Base-by-base conservation (phyloP, 2,113 vertebrate genomes). In the Gymnocephalus cernua region DNA sequence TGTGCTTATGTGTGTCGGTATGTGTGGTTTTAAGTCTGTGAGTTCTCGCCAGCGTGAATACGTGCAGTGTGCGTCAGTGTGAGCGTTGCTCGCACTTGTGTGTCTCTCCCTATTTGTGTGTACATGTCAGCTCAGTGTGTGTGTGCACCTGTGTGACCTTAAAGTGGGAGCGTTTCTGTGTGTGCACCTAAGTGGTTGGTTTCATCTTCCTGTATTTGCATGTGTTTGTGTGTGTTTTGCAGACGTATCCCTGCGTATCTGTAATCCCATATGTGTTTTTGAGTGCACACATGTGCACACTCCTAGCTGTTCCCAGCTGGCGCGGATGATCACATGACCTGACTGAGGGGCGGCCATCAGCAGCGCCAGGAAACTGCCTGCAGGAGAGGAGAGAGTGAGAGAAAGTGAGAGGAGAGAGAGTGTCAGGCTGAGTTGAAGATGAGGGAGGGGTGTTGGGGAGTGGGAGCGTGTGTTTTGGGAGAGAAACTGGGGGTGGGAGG, bases 251-350 rank as follows among this genome's bases (percentile, higher is more conserved):
- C 68, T 54, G 68, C 6, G 59, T 47, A 48, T 74, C 50, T 74
- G 76, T 50, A 65, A 38, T 13, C 50, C 48, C 29, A 32, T 73
- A 57, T 57, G 61, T 88, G 44, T 63, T 82, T 83, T 80, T 69
- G 41, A 38, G 56, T 73, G 69, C 27, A 62, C 77, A 88, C 73
- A 86, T 81, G 88, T 86, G 83, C 87, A 74, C 84, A 47, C 87
- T 87, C 75, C 71, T 91, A 74, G 86, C 90, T 92, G 87, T 90
- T 94, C 93, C 92, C 93, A 94, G 92, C 93, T 95, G 94, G 89
- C 77, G 79, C 51, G 88, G 85, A 81, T 68, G 91, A 90, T 95
- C 94, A 95, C 93, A 90, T 95, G 94, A 95, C 92, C 93, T 16
- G 80, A 92, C 66, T 77, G 85, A 89, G 91, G 91, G 90, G 86